Evolutionary conservation across 2,113 vertebrate genomes (phyloP), one percentile per base, ranked within the genome.

Genomic region (Cathartes aura): DNA sequence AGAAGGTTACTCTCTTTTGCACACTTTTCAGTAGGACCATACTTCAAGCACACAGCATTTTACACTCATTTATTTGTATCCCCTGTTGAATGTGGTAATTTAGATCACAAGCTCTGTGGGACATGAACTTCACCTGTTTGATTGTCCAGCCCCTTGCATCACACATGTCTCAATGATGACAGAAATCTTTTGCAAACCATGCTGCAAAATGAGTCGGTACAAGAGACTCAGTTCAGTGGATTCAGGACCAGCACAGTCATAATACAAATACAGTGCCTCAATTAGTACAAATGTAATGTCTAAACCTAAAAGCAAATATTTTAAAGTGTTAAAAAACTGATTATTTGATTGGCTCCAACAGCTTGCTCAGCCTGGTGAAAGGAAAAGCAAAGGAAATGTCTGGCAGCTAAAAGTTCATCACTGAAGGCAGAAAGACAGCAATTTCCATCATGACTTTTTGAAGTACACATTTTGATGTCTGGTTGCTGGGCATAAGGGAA

Each of bases 121-220:
- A 68, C 15, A 23, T 26, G n/a, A 75, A 29, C 12, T 48, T 63
- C 27, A 45, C 22, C n/a, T 45, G 12, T 80, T 60, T 83, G 24
- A 64, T 15, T 23, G 20, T 45, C 27, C 56, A 63, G 15, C 16
- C 32, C 14, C 27, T 60, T 78, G 27, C 9, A 19, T 73, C 56
- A 68, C 23, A 56, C 1, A 0, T 34, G 11, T 15, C 34, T 82
- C 2, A 0, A 12, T 50, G 13, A 63, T 22, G 21, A 43, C 36
- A 85, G 64, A 89, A 91, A 85, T 42, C 22, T 17, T 78, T 70
- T 32, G 38, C 71, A 91, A 85, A 70, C 3, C 6, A 47, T 1
- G 1, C 4, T 26, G 13, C 8, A n/a, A 40, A 80, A 30, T 2
- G 1, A 82, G 8, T 67, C 6, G 2, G 45, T 55, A 42, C 5